These are phyloP conservation scores for Calosoma granatense DNA, from an alignment of 1,140 invertebrate genomes.

Conservation along the genomic window DNA sequence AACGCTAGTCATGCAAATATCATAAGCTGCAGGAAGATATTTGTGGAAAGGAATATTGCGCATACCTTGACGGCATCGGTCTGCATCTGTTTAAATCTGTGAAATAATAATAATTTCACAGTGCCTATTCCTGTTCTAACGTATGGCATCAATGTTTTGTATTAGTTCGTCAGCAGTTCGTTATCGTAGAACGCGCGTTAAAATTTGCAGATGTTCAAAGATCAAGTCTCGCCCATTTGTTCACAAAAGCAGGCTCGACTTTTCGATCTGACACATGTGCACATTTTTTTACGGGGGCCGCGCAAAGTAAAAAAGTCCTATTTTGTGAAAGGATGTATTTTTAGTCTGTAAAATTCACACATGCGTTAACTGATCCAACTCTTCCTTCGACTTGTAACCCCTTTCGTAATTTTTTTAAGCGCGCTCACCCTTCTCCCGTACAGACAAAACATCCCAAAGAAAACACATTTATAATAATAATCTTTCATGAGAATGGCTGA, in stretches of 20 bases:
- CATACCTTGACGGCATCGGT: too few relatives aligned
- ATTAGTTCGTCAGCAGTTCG: too few relatives aligned
- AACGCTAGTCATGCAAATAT: too few relatives aligned
- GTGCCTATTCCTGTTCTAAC: too few relatives aligned
- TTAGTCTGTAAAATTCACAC: constrained; percentile 2
- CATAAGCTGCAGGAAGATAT: too few relatives aligned
- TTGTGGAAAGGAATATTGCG: too few relatives aligned
- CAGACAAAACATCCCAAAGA: background rate
- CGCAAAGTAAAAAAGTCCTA: background rate
- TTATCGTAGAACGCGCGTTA: too few relatives aligned
- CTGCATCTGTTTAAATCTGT: too few relatives aligned
- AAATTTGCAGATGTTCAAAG: background rate
- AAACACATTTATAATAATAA: constrained; percentile 1
- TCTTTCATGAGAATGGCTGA: constrained; percentile 2
- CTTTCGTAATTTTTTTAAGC: background rate
- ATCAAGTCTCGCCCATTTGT: background rate
- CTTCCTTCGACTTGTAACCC: background rate
- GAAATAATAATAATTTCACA: too few relatives aligned
- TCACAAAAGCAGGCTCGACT: background rate
- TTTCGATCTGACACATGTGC: background rate
- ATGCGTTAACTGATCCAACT: constrained; percentile 1
- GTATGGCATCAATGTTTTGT: too few relatives aligned
- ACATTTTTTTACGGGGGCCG: background rate
- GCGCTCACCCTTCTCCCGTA: background rate
- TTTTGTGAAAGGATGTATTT: constrained; percentile 3